Evolutionary conservation across 2,113 vertebrate species (phyloP), one percentile per base, ranked within the genome.

Genomic region (Oncorhynchus keta): DNA sequence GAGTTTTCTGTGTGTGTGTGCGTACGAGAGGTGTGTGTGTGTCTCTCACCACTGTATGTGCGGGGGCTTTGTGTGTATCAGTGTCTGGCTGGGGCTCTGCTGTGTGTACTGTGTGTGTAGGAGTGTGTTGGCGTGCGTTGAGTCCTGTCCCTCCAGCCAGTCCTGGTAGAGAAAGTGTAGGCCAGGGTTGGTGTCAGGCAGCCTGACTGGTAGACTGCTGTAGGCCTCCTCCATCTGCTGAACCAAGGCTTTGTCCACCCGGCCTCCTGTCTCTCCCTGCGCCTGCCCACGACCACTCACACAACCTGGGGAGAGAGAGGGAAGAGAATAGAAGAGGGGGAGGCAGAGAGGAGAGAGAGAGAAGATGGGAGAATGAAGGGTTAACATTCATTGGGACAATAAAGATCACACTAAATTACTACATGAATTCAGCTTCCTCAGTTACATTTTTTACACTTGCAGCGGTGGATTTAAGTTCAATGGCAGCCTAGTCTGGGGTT

Each of bases 221-320:
- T 97, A 99, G 61, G 93, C 88, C 26, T 96, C 95, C 64, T 97
- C 97, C 96, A 99, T 97, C 84, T 95, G 95, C 75, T 88, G 93
- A 4, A 98, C 92, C 76, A 98, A 87, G 2, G 86, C 88, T 81
- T 93, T 95, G 70, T 98, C 96, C 1, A 90, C 72, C 9, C 91
- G 92, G 0, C 96, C 94, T 0, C 88, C 93, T 5, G 59, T 93
- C 93, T 77, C 95, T 89, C 16, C 95, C 81, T 85, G 96, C 83
- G 2, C 96, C 96, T 99, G 86, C 51, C 91, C 91, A 0, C 91
- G 89, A 6, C 97, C 97, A 13, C 96, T 96, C 13, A 99, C 68
- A 79, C 97, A 99, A 0, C 97, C 97, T 99, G 80, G 76, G 75
- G 3, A 45, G 79, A 14, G 45, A 76, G 30, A 62, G 5, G 48